Conservation (phyloP, 2,113 vertebrate genomes). For the Acanthisitta chloris region DNA sequence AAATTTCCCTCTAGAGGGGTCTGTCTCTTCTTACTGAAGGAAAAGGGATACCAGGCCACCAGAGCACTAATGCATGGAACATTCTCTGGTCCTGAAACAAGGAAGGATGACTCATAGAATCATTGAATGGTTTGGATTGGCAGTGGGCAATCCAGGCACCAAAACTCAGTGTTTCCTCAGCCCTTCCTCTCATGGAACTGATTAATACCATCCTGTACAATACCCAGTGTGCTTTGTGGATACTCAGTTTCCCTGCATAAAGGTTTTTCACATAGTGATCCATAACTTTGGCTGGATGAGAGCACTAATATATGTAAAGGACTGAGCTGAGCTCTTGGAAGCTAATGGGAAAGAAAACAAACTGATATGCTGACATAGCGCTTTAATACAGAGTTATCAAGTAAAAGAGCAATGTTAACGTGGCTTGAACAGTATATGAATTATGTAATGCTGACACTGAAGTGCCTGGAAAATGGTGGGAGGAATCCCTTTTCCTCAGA, state of each 20-base stretch:
- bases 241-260: background rate
- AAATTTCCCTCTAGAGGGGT: background rate
- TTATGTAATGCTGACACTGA: background rate
- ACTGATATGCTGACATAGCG: background rate
- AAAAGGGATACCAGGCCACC: background rate
- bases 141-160: background rate
- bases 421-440: background rate
- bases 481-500: background rate
- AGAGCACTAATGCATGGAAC: background rate
- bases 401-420: background rate
- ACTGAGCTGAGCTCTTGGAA: conserved; percentile 12
- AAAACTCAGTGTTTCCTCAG: background rate
- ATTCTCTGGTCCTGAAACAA: background rate
- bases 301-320: background rate
- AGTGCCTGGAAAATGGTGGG: background rate
- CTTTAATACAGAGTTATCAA: background rate
- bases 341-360: conserved; percentile 9
- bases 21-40: background rate
- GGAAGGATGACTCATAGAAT: background rate
- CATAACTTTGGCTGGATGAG: background rate
- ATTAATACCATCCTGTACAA: fast-evolving
- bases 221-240: background rate
- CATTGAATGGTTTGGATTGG: background rate
- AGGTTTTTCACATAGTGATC: background rate
- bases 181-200: background rate